Conservation (phyloP, 2,888 invertebrate genomes). For the Helleia helle region DNA sequence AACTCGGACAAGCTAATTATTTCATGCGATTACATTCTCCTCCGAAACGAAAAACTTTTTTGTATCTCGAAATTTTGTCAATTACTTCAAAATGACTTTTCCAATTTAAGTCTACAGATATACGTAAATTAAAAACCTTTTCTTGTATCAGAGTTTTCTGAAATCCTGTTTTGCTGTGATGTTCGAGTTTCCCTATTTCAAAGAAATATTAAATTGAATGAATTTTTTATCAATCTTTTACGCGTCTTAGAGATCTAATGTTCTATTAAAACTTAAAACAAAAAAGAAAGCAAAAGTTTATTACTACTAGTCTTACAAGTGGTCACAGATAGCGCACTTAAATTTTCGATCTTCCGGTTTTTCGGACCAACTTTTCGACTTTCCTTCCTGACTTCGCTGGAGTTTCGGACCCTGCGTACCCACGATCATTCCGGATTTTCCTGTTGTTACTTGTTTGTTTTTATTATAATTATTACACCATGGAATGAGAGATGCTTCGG, state of each 20-base stretch:
- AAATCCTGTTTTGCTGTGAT: slow-evolving; percentile 53
- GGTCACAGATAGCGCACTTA: slow-evolving; percentile 46
- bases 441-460: slow-evolving; percentile 50
- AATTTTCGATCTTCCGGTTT: slow-evolving; percentile 55
- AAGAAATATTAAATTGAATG: slow-evolving; percentile 59
- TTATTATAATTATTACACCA: slow-evolving; percentile 47
- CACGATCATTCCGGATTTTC: slow-evolving; percentile 48
- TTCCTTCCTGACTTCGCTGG: slow-evolving; percentile 61
- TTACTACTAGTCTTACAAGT: too few species aligned
- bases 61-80: slow-evolving; percentile 53
- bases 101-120: slow-evolving; percentile 30
- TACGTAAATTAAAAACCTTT: slow-evolving; percentile 49
- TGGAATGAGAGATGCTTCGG: too few species aligned
- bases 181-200: slow-evolving; percentile 35
- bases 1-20: slow-evolving; percentile 48
- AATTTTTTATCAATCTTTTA: slow-evolving; percentile 35
- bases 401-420: slow-evolving; percentile 43
- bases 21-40: slow-evolving; percentile 30
- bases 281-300: too few species aligned
- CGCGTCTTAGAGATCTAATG: background rate
- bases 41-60: slow-evolving; percentile 32
- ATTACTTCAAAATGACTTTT: slow-evolving; percentile 47
- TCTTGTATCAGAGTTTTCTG: slow-evolving; percentile 45
- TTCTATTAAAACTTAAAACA: too few species aligned
- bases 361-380: slow-evolving; percentile 38